Percentiles rank a stretch among this genome's conserved stretches.
These are phyloP conservation scores for Hephaestus fuliginosus DNA, from an alignment of 2,797 vertebrate species.

Conservation along the genomic window DNA sequence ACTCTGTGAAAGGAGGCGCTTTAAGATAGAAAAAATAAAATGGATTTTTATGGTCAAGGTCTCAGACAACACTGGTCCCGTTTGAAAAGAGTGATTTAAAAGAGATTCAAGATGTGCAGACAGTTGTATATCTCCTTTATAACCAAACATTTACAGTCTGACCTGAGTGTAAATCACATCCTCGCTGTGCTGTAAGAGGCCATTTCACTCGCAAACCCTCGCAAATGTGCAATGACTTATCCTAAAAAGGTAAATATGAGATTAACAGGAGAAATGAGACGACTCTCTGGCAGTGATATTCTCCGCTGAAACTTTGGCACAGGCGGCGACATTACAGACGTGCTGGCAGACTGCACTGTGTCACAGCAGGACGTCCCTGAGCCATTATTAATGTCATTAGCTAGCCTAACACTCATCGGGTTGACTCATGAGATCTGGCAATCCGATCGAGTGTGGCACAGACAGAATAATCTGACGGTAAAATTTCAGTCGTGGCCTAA, in stretches of 20 bases:
- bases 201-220: not conserved
- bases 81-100: not conserved
- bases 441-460: not conserved
- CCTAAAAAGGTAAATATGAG: conserved; percentile 23
- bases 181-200: conserved; percentile 1
- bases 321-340: conserved; percentile 11
- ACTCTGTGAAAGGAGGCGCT: conserved; percentile 5
- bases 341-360: conserved; percentile 24
- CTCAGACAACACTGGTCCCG: not conserved
- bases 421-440: conserved; percentile 24
- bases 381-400: conserved; percentile 36
- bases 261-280: not conserved
- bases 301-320: conserved; percentile 3
- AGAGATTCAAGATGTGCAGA: conserved; percentile 22
- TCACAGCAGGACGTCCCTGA: conserved; percentile 34
- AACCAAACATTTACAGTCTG: conserved; percentile 16
- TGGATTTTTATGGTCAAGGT: conserved; percentile 26
- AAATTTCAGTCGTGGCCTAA: not conserved
- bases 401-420: conserved; percentile 16
- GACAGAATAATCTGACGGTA: not conserved
- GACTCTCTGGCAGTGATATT: not conserved
- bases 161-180: conserved; percentile 34
- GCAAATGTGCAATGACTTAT: too few relatives aligned
- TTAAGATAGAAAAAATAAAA: conserved; percentile 19
- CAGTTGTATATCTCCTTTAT: conserved; percentile 35